Evolutionary conservation across 2,113 vertebrate genomes (phyloP), one percentile per base, ranked within the genome.

Genomic region (Otocyon megalotis): DNA sequence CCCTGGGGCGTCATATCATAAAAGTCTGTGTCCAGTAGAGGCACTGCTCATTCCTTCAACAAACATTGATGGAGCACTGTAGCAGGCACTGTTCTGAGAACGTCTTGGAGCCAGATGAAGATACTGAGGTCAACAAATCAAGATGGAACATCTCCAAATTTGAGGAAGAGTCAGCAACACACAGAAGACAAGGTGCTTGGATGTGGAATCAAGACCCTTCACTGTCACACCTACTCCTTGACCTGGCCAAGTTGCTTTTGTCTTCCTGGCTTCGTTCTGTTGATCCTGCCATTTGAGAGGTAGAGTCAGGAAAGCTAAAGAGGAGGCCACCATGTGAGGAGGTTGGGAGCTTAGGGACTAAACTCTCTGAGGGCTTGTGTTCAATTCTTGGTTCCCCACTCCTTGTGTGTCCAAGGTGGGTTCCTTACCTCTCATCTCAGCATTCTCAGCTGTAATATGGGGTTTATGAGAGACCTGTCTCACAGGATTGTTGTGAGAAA

Each of bases 81-180:
- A 24, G 35, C 32, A 37, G 30, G 30, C 65, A 54, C n/a, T 56
- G 12, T 56, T 60, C 35, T 72, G 35, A 80, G 65, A 28, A 53
- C 72, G 3, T 67, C 69, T 28, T 30, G 32, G 43, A 80, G 58
- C 62, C 96, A 89, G 79, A 24, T 0, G 0, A 56, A 90, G 58
- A 67, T 14, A n/a, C 28, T 14, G 26, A 54, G 1, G 26, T n/a
- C 9, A 20, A 35, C 20, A 20, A 56, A 20, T 48, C 3, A 72
- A 69, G 22, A 69, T 9, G 63, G 4, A 50, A 32, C 12, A 13
- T 32, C 62, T 87, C 19, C 32, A 20, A 11, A n/a, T 79, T 43
- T 67, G 69, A 90, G 43, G 80, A 90, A 79, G n/a, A 50, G n/a
- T 72, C 93, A 92, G 67, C 63, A 76, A 54, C 63, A 43, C 62